Evolutionary conservation across 2,888 invertebrate species (phyloP).

Genomic region (Eurytoma adleriae): DNA sequence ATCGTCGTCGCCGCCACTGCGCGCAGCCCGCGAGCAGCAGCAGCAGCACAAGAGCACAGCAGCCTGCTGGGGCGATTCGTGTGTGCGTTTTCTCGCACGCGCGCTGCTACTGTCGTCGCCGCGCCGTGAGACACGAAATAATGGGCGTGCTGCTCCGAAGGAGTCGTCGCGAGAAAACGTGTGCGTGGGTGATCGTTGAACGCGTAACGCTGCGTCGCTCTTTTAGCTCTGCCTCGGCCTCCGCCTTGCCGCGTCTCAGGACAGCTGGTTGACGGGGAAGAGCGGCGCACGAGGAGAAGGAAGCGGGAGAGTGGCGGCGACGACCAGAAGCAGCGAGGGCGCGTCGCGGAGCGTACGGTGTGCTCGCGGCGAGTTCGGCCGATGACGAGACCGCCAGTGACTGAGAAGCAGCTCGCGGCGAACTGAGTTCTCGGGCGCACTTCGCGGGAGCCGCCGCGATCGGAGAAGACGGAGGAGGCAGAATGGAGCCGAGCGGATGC

Average conservation of each 20-base stretch:
- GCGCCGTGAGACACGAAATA: constrained; percentile 48
- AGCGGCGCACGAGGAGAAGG: background rate
- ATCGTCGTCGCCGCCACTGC: constrained; percentile 12
- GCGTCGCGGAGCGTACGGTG: background rate
- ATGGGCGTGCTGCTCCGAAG: constrained; percentile 53
- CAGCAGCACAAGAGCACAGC: too few relatives aligned
- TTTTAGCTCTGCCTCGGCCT: background rate
- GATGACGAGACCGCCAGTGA: background rate
- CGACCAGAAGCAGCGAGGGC: background rate
- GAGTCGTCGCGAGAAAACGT: constrained; percentile 42
- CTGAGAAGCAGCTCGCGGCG: background rate
- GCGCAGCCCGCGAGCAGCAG: constrained; percentile 24
- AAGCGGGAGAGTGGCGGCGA: background rate
- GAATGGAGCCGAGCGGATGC: constrained; percentile 12
- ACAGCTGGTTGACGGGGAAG: constrained; percentile 1
- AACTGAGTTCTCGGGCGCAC: background rate
- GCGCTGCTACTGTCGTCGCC: constrained; percentile 23
- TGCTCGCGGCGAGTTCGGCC: background rate
- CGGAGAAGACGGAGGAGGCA: background rate
- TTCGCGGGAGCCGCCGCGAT: background rate
- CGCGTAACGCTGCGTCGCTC: too few relatives aligned
- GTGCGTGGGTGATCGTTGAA: constrained; percentile 46
- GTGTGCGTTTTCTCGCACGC: constrained; percentile 10
- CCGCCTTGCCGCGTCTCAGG: background rate
- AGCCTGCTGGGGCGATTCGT: background rate